Base-by-base conservation (phyloP, 2,113 vertebrate species). In the Sapayoa aenigma region DNA sequence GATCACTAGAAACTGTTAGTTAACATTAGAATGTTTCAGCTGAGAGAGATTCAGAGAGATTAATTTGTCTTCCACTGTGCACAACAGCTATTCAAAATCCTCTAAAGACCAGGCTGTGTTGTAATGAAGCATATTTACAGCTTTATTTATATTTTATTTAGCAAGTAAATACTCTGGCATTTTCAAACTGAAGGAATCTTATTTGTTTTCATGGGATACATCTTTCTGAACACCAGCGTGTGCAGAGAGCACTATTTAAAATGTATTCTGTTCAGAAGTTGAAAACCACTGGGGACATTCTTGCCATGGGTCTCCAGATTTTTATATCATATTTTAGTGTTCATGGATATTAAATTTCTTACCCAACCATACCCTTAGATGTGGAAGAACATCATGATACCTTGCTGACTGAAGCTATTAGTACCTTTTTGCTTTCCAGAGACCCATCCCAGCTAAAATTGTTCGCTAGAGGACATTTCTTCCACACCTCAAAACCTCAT, bases 1-100 rank as follows among this genome's bases (percentile, higher is more conserved):
- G 86, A 96, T 96, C 92, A 90, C 87, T 76, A 91, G 76, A 88
- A 97, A 97, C 68, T 91, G 62, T 87, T 97, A 94, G 69, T 96
- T 97, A 97, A 95, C 96, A 96, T 96, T 95, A 95, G 73, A 95
- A 82, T 96, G 95, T 96, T 97, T 97, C 93, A 97, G 67, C 93
- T 76, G 94, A 97, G 77, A 76, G 52, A 94, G 73, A 97, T 96
- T 89, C 93, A 90, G 74, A 89, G 68, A 96, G 95, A 96, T 97
- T 97, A 94, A 96, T 97, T 96, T 93, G 94, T 94, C 95, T 89
- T 94, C 86, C 86, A 89, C 92, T 90, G 94, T 66, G 77, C 81
- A 90, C 75, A 96, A 91, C 82, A 96, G 96, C 84, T 88, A 78
- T 94, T 97, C 89, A 46, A 95, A 96, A 94, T 81, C 91, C 84